Percentiles rank a stretch among this genome's conserved stretches.
These are phyloP conservation scores for Diplolepis rosae DNA, from an alignment of 2,888 invertebrate species.

Conservation along the genomic window DNA sequence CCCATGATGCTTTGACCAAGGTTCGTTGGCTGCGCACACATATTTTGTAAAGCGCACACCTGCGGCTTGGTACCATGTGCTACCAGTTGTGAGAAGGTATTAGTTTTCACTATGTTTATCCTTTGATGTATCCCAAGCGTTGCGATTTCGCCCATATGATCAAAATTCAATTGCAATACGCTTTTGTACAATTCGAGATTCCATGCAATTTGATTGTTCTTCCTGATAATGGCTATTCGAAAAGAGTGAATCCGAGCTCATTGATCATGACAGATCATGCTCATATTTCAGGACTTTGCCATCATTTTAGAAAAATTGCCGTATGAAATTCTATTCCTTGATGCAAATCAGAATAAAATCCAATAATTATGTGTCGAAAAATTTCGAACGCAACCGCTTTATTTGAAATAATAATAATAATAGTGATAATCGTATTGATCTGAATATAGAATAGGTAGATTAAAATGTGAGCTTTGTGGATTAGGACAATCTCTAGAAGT, in stretches of 20 bases:
- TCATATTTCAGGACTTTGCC: neutral
- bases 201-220: slow-evolving; percentile 29
- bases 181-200: slow-evolving; percentile 31
- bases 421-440: no score
- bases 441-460: neutral
- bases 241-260: slow-evolving; percentile 29
- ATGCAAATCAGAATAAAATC: neutral
- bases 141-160: slow-evolving; percentile 10
- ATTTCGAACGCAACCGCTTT: no score
- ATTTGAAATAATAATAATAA: no score
- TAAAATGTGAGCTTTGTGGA: neutral
- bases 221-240: slow-evolving; percentile 26
- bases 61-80: slow-evolving; percentile 47
- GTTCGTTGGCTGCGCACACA: slow-evolving; percentile 39
- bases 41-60: slow-evolving; percentile 47
- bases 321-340: neutral
- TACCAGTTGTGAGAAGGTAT: slow-evolving; percentile 43
- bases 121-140: slow-evolving; percentile 47
- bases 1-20: slow-evolving; percentile 22
- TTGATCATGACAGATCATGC: slow-evolving; percentile 7
- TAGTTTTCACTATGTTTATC: slow-evolving; percentile 49
- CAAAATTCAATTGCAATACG: slow-evolving; percentile 24
- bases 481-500: neutral
- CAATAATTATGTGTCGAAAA: neutral
- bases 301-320: slow-evolving; percentile 1